Evolutionary conservation across 2,888 invertebrate genomes (phyloP).

Genomic region (Junonia oenone): DNA sequence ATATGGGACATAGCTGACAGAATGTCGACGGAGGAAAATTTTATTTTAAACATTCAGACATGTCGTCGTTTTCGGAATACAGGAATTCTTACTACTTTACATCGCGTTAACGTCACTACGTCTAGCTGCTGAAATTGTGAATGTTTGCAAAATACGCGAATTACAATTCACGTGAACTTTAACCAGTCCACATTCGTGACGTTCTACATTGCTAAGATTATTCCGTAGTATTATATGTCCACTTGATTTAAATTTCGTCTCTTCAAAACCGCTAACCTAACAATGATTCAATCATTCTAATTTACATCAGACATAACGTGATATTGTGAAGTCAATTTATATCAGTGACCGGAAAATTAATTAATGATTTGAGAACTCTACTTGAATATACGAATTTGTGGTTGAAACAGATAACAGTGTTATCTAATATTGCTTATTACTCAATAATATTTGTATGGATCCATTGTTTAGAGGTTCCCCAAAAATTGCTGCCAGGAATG

Average conservation of each 20-base stretch:
- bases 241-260: neutral
- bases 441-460: neutral
- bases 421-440: neutral
- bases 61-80: constrained; percentile 2
- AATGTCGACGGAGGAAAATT: neutral
- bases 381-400: neutral
- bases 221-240: neutral
- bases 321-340: neutral
- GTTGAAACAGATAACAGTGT: neutral
- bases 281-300: neutral
- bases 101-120: neutral
- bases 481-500: constrained; percentile 13
- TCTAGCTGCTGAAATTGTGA: neutral
- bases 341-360: neutral
- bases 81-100: constrained; percentile 6
- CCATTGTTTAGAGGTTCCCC: neutral
- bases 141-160: neutral
- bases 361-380: neutral
- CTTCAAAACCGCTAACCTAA: neutral
- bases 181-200: neutral
- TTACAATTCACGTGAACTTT: neutral
- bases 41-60: neutral
- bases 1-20: neutral
- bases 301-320: neutral
- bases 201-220: neutral